phyloP scores from a whole-genome alignment of 2,888 invertebrate species.

The Zygaena filipendulae region DNA sequence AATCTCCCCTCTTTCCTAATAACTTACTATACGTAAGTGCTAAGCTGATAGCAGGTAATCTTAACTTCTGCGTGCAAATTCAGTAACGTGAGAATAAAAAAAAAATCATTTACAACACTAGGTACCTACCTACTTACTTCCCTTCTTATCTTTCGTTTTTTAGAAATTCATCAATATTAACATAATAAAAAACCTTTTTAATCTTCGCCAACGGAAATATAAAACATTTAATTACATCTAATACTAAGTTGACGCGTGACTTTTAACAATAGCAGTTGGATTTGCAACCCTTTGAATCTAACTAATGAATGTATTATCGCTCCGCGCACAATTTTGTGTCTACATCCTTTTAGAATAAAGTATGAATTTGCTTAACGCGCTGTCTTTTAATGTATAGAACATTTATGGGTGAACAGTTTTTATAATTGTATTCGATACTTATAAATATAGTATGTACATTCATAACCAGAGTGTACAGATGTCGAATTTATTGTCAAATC shows the following conservation, averaged over 20 bases:
- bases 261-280: conserved; percentile 59
- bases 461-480: no score
- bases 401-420: conserved; percentile 63
- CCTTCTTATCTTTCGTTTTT: no score
- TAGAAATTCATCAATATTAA: no score
- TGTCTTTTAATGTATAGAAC: conserved; percentile 34
- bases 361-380: conserved; percentile 15
- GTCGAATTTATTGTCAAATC: conserved; percentile 21
- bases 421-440: conserved; percentile 48
- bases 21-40: no score
- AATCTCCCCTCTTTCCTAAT: no score
- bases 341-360: conserved; percentile 19
- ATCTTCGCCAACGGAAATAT: conserved; percentile 57
- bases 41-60: no score
- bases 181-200: no score
- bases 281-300: conserved; percentile 65
- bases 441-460: conserved; percentile 35
- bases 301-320: conserved; percentile 58
- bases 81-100: no score
- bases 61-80: no score
- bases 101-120: no score
- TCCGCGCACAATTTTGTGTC: conserved; percentile 19
- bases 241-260: conserved; percentile 60
- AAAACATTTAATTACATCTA: conserved; percentile 49
- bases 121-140: no score